These are phyloP conservation scores for Zoanthus sociatus DNA, from an alignment of 92 coral and sea anemone genomes.

Conservation along the genomic window DNA sequence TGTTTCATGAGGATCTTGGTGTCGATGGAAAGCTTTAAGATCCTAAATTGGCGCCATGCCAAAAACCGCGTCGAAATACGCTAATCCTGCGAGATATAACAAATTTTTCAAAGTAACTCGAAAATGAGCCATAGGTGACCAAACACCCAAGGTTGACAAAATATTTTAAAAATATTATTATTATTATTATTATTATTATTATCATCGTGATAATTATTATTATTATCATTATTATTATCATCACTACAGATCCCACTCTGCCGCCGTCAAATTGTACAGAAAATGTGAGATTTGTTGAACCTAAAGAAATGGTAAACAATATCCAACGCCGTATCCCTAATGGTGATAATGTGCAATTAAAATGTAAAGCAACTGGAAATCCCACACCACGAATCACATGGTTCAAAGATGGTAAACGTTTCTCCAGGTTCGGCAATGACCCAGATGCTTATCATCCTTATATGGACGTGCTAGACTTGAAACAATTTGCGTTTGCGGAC, in stretches of 20 bases:
- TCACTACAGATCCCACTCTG: constrained; percentile 27
- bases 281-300: constrained; percentile 9
- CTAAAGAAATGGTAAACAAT: background rate
- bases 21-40: no score
- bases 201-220: no score
- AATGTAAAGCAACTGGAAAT: constrained; percentile 19
- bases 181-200: no score
- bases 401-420: constrained; percentile 20
- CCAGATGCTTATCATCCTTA: background rate
- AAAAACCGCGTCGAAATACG: no score
- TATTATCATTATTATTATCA: no score
- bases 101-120: no score
- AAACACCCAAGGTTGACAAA: no score
- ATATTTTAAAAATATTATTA: no score
- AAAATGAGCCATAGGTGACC: no score
- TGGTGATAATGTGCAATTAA: background rate
- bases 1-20: no score
- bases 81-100: no score
- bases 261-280: constrained; percentile 38
- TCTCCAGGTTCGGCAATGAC: background rate
- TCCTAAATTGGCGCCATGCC: no score
- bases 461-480: background rate
- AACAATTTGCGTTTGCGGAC: constrained; percentile 12
- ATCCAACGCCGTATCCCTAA: background rate
- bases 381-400: constrained; percentile 17